Base-by-base conservation (phyloP, 2,888 invertebrate genomes). In the Ectropis crepuscularia region DNA sequence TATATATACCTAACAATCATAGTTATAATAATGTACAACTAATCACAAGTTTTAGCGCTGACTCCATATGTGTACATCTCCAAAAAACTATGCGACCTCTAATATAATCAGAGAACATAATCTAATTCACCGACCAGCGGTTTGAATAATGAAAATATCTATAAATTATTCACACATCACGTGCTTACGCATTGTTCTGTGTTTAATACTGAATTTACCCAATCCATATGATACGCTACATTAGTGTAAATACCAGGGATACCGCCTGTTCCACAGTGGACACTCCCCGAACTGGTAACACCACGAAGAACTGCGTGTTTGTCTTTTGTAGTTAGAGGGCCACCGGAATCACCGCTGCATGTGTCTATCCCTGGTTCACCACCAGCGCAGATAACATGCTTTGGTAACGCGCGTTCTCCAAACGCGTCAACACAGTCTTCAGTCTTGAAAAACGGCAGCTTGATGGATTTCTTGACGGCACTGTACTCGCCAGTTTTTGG, bases 311-410 rank as follows among this genome's bases (percentile, higher is more conserved):
- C 85, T 0, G 70, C 73, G 5, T 58, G 74, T 0, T 73, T 67
- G 10, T 71, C 74, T 8, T 74, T 47, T 70, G 78, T 78, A 4
- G 80, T 75, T 0, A 88, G 57, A 2, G 88, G 89, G 0, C 88
- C 88, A 0, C 88, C 88, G 0, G 88, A 87, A 60, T 88, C 89
- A 0, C 88, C 88, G 5, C 78, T 74, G 66, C 88, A 88, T 0
- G 85, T 84, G 28, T 88, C 88, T 0, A 83, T 61, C 0, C 76
- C 79, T 0, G 70, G 67, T 57, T 78, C 68, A 0, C 88, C 88
- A 0, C 88, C 88, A 0, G 89, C 88, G 38, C 88, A 88, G 6
- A 88, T 80, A 0, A 75, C 66, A 11, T 76, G 70, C 0, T 76
- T 57, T 0, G 86, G 83, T 0, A 88, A 50, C 4, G 63, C 53